Conservation (phyloP, 2,113 vertebrate species). For the Phylloscopus trochilus region DNA sequence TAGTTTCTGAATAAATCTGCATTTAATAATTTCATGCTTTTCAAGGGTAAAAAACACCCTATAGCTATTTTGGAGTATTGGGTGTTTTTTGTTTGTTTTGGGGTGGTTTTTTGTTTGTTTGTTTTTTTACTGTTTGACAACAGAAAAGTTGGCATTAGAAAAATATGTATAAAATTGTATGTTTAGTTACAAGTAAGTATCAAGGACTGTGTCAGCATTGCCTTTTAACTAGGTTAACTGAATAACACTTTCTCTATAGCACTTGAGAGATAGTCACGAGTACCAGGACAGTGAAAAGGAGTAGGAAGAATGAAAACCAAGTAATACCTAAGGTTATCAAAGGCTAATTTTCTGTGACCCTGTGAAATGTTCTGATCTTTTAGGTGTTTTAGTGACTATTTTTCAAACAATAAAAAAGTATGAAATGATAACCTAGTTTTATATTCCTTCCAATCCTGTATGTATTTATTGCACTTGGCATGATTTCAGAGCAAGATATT, state of each 20-base stretch:
- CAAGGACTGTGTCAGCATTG: neutral
- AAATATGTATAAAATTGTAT: neutral
- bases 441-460: neutral
- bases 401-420: neutral
- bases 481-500: neutral
- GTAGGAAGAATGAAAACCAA: conserved; percentile 79
- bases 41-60: neutral
- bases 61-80: neutral
- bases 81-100: neutral
- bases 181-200: neutral
- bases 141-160: neutral
- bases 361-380: neutral
- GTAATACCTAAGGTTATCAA: conserved; percentile 57
- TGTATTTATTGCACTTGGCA: neutral
- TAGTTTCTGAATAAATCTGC: neutral
- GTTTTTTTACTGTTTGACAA: neutral
- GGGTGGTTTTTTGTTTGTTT: neutral
- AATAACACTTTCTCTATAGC: conserved; percentile 54
- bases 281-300: conserved; percentile 72
- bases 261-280: conserved; percentile 83
- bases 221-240: neutral
- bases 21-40: neutral
- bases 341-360: neutral
- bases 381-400: neutral
- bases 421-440: neutral